A percentile compares a stretch with the other conserved stretches of the same genome.
Evolutionary conservation across 2,888 invertebrate species (phyloP).

Genomic region (Pristionchus arcanus): DNA sequence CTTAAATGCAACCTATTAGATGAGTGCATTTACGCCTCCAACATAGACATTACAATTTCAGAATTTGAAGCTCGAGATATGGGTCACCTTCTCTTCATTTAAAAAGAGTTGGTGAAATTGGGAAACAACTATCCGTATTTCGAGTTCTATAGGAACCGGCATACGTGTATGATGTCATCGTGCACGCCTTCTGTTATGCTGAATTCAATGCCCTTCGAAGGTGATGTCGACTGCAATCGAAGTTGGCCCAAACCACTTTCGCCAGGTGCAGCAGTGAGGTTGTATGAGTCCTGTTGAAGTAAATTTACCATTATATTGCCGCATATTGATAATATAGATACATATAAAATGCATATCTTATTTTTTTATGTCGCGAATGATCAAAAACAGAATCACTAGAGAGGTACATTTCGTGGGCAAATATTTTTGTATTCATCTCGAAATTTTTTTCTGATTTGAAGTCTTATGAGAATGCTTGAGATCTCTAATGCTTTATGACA

Average conservation of each 20-base stretch:
- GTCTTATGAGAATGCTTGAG: neutral
- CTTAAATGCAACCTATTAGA: too few relatives aligned
- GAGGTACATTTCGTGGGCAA: neutral
- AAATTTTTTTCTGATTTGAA: neutral
- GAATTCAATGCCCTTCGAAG: constrained; percentile 3
- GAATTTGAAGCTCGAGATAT: too few relatives aligned
- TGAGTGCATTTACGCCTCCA: too few relatives aligned
- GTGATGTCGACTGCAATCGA: neutral
- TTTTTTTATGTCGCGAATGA: too few relatives aligned
- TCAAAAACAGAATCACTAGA: too few relatives aligned
- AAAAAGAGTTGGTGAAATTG: too few relatives aligned
- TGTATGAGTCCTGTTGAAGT: constrained; percentile 9
- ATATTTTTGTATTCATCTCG: neutral
- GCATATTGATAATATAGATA: too few relatives aligned
- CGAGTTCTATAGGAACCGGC: neutral
- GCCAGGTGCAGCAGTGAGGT: constrained; percentile 40
- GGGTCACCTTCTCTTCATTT: too few relatives aligned
- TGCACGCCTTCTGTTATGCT: constrained; percentile 32
- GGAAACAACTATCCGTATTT: neutral
- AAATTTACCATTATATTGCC: neutral
- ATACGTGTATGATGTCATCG: constrained; percentile 33
- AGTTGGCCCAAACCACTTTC: constrained; percentile 43
- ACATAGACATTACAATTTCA: too few relatives aligned
- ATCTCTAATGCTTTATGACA: neutral
- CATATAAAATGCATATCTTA: too few relatives aligned